A percentile compares a stretch with the other conserved stretches of the same genome.
Conservation (phyloP, 2,888 invertebrate species). For the Thymelicus acteon region DNA sequence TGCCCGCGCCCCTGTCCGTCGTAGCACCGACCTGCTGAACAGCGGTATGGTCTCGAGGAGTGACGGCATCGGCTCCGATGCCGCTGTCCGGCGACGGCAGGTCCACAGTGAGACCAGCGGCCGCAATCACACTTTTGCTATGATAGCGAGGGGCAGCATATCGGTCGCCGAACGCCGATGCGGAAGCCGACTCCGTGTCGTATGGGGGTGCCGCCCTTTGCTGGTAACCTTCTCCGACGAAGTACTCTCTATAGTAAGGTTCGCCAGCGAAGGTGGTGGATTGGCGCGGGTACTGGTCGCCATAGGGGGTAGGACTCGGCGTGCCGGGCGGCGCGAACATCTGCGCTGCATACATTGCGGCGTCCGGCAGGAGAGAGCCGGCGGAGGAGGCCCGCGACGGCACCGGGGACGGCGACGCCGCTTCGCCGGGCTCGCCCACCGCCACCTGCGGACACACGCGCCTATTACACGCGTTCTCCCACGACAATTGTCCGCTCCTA, state of each 20-base stretch:
- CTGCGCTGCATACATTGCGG: constrained; percentile 88
- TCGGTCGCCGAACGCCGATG: constrained; percentile 87
- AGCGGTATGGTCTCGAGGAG: constrained; percentile 94
- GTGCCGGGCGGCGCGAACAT: constrained; percentile 89
- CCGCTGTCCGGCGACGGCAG: constrained; percentile 98
- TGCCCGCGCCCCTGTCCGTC: constrained; percentile 70
- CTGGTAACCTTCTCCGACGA: constrained; percentile 86
- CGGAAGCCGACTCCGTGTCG: constrained; percentile 84
- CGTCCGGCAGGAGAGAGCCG: constrained; percentile 85
- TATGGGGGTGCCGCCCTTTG: constrained; percentile 85
- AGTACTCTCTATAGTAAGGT: constrained; percentile 93
- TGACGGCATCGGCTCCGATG: constrained; percentile 97
- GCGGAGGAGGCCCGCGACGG: constrained; percentile 86
- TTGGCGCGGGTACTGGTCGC: constrained; percentile 78
- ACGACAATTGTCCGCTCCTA: constrained; percentile 84
- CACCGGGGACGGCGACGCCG: constrained; percentile 86
- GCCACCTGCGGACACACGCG: constrained; percentile 86
- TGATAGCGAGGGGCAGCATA: constrained; percentile 89
- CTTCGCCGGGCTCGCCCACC: constrained; percentile 85
- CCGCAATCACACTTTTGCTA: constrained; percentile 89
- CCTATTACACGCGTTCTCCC: constrained; percentile 87
- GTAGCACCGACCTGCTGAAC: constrained; percentile 92
- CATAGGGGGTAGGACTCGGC: constrained; percentile 87
- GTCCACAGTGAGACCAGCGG: constrained; percentile 95
- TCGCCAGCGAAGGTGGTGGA: constrained; percentile 88